Evolutionary conservation across 2,888 invertebrate species (phyloP).

Genomic region (Drosophila aldrichi): DNA sequence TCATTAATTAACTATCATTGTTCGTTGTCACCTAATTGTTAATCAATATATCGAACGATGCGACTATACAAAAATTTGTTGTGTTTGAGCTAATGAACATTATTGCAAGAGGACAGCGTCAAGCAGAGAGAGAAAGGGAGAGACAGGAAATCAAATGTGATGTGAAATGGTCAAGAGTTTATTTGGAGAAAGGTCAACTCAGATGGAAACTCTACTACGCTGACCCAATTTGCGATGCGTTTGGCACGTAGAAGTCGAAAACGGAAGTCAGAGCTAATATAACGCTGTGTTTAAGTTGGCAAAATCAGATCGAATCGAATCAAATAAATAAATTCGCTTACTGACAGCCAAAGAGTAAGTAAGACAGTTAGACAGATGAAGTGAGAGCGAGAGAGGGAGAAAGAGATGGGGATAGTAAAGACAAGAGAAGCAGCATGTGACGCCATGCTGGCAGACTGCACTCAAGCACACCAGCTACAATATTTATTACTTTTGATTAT

Average conservation of each 20-base stretch:
- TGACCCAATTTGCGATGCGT: conserved; percentile 60
- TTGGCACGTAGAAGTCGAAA: conserved; percentile 56
- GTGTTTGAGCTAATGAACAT: conserved; percentile 41
- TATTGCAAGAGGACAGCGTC: conserved; percentile 20
- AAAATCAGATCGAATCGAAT: conserved; percentile 67
- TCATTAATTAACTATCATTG: background rate
- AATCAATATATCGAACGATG: conserved; percentile 8
- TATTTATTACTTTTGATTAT: conserved; percentile 80
- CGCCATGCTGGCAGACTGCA: conserved; percentile 69
- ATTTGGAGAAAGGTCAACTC: background rate
- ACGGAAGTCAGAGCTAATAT: conserved; percentile 39
- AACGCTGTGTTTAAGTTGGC: conserved; percentile 45
- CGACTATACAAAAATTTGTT: conserved; percentile 33
- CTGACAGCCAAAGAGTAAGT: conserved; percentile 22
- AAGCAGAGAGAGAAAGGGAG: background rate
- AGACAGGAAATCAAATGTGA: conserved; percentile 40
- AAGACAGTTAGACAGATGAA: background rate
- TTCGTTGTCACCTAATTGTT: background rate
- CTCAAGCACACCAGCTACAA: conserved; percentile 79
- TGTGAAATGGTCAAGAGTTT: conserved; percentile 10
- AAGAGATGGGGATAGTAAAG: background rate
- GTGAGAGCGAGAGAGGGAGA: background rate
- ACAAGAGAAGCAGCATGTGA: conserved; percentile 48
- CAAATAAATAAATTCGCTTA: conserved; percentile 61
- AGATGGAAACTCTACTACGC: conserved; percentile 12